These are phyloP conservation scores for Gymnothorax reevesii DNA, from an alignment of 2,797 vertebrate species.

Conservation along the genomic window DNA sequence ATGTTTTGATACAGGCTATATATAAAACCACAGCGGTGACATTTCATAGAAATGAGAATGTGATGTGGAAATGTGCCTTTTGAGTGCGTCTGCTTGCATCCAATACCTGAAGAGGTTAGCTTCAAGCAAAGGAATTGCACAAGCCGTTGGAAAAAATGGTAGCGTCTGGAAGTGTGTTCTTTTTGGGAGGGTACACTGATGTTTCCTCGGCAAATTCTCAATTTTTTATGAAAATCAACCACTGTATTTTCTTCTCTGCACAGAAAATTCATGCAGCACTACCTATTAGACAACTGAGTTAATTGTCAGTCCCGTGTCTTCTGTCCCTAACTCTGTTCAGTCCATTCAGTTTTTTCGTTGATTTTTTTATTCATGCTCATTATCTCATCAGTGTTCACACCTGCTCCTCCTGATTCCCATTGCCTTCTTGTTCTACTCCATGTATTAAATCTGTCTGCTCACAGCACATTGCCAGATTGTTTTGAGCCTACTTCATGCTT, in stretches of 20 bases:
- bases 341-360: no score
- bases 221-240: neutral
- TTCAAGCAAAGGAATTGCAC: neutral
- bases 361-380: no score
- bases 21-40: neutral
- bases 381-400: no score
- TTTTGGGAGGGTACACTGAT: neutral
- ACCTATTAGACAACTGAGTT: neutral
- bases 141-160: neutral
- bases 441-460: no score
- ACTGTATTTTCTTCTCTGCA: neutral
- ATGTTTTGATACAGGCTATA: neutral
- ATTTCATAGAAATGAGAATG: slow-evolving; percentile 7
- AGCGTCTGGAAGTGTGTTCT: neutral
- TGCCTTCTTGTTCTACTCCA: no score
- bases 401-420: no score
- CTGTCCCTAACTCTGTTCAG: no score
- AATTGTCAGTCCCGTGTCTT: neutral
- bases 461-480: no score
- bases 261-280: neutral
- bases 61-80: neutral
- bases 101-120: neutral
- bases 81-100: neutral
- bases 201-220: neutral
- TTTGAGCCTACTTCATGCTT: no score